Base-by-base conservation (phyloP, 2,797 vertebrate species). In the Arremon brunneinucha region DNA sequence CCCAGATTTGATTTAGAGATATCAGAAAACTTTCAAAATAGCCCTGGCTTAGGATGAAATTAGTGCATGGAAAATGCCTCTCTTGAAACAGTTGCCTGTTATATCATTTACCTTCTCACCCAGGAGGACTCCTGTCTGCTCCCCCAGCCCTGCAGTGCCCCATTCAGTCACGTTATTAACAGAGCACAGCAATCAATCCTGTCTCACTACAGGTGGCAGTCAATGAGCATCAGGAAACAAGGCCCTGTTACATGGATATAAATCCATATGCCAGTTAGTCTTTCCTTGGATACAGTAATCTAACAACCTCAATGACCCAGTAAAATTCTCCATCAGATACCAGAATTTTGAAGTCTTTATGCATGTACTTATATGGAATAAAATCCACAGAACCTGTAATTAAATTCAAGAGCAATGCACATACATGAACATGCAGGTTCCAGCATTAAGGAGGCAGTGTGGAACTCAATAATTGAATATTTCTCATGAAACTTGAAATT, bases 191-290 rank as follows among this genome's bases (percentile, higher is more conserved):
- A 55, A 60, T 87, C 83, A 85, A 55, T 88, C 77, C 17, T 30
- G 26, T 28, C 88, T 89, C 83, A 62, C 65, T 89, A 43, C 76
- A 81, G 82, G 60, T 69, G 76, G 89, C 78, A 72, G 39, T 39
- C 87, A 83, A 9, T 23, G 70, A 93, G 21, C 67, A 74, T 57
- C 68, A 80, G 93, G 60, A 88, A 95, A 74, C 16, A 67, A 87
- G 41, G 43, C 37, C 30, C 32, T 17, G 34, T 4, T 49, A 56
- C 50, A 44, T 0, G 4, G 39, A 28, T 63, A 55, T 14, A 59
- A 89, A 83, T 46, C 79, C 7, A 56, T 69, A 60, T 60, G 56
- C 41, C 56, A 43, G 23, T 55, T 75, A 50, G 20, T 8, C 46
- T 83, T 76, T 18, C 37, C 70, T 75, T 59, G 75, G 41, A 37